Base-by-base conservation (phyloP, 30 jellyfish, hydroid and myxozoan genomes). In the Cassiopea andromeda region DNA sequence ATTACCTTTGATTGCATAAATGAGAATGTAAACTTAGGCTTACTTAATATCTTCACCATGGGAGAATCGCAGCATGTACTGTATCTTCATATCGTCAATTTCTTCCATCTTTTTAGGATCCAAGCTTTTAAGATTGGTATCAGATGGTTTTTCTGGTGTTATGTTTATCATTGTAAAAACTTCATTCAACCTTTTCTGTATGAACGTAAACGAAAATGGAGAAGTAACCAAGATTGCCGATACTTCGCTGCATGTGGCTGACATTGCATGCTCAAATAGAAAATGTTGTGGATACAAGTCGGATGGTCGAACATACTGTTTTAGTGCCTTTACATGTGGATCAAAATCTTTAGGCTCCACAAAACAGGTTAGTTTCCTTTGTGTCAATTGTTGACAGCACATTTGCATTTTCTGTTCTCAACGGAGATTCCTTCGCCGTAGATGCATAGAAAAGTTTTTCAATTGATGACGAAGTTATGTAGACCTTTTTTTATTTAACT, bases 181-280 rank as follows among this genome's bases (percentile, higher is more conserved):
- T n/a, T 27, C 73, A 5, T 46, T 8, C 13, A 18, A 44, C 5
- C 70, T 85, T 27, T 16, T 5, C 87, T 85, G 93, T 85, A 54
- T 85, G 82, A 57, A 43, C 10, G 87, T 85, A 60, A 2, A 76
- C 2, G 90, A 61, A 66, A 14, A 27, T 58, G 87, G 87, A 14
- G 59, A n/a, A 4, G 45, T 85, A 16, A 1, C 2, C 1, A 72
- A 57, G 49, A 48, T 85, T 2, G 57, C 47, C 47, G 1, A 15
- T 4, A 7, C 49, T 48, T 1, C 8, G 0, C 17, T 1, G 9
- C 5, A 14, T 13, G 38, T 73, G 6, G 13, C 57, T 15, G 82
- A 85, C 48, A 15, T 85, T 44, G 50, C 75, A 14, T 85, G 93
- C 57, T n/a, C 73, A n/a, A 45, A 19, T 12, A 1, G 2, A 1